Base-by-base conservation (phyloP, 1,140 invertebrate species). In the Anadara kagoshimensis region DNA sequence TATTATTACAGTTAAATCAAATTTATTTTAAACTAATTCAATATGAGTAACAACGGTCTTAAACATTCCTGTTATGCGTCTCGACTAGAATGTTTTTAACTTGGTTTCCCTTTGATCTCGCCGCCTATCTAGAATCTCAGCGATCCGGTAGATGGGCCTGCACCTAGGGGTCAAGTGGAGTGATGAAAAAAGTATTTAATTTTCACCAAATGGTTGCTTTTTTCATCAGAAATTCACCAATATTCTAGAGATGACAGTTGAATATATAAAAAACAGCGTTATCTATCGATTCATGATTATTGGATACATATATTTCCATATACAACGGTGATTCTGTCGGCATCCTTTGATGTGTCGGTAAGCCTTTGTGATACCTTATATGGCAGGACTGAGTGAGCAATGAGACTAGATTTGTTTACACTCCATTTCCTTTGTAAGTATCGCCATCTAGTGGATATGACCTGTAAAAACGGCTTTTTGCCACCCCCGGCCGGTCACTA, bases 331-430 rank as follows among this genome's bases (percentile, higher is more conserved):
- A 63, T 73, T 77, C 45, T 61, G 57, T 71, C 73, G 54, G 73
- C 61, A 69, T 57, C 70, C 80, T 82, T 82, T 82, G 80, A 82
- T 76, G 54, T 83, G 62, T 79, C 72, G 79, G 75, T 73, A 79
- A 76, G 75, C 79, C 81, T 83, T 83, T 83, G 81, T 81, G 81
- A 75, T 80, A 83, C 79, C 79, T 79, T 81, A 83, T 81, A 83
- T 78, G 81, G 81, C 72, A 79, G 77, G 76, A 66, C 72, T 57
- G 79, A 70, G 65, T 66, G 76, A 69, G 74, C 75, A 70, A 65
- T 73, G 43, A 78, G 70, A 67, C 75, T 72, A 68, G 79, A 72
- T 78, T 83, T 83, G 81, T 83, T 83, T 83, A 81, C 81, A 79
- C 70, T 80, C 74, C 67, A 77, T 80, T 80, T 82, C 74, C 73